Evolutionary conservation across 2,888 invertebrate genomes (phyloP), one percentile per base, ranked within the genome.

Genomic region (Parelbella ahira): DNA sequence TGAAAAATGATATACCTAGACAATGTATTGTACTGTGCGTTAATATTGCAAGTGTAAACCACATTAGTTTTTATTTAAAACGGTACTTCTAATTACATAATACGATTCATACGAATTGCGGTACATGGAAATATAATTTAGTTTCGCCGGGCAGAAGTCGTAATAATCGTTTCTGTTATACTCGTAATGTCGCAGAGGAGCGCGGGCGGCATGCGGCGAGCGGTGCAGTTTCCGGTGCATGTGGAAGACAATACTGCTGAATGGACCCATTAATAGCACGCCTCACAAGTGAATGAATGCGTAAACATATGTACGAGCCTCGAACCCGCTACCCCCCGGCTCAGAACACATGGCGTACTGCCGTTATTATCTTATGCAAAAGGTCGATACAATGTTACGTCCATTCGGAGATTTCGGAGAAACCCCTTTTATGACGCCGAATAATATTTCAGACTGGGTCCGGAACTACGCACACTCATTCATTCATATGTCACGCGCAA

Each of bases 261-360:
- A 84, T 82, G 84, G 78, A 68, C 71, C 73, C 83, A 79, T 81
- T 83, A 84, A 83, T 82, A 82, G 79, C 60, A 47, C 51, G 72
- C 62, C 39, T 37, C 8, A 15, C 41, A 70, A 72, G 68, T 81
- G 81, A 83, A 84, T 86, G 83, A 79, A 68, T 70, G 78, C 68
- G 81, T 78, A 77, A 73, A 71, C 80, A 82, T 79, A 81, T 83
- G 29, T 29, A 79, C 60, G 52, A 51, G 56, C 52, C 50, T 53
- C 54, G 52, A 60, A 56, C 51, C 60, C 63, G 58, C 68, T 64
- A 68, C 77, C 76, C 70, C 67, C 55, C 63, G 56, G 53, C 51
- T 48, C 58, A 53, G 54, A 58, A 68, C 81, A 82, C 65, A 78
- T 81, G 80, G 56, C 50, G 57, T 54, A 59, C 21, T 37, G 37